Conservation (phyloP, 2,888 invertebrate species). For the Nineta flava region DNA sequence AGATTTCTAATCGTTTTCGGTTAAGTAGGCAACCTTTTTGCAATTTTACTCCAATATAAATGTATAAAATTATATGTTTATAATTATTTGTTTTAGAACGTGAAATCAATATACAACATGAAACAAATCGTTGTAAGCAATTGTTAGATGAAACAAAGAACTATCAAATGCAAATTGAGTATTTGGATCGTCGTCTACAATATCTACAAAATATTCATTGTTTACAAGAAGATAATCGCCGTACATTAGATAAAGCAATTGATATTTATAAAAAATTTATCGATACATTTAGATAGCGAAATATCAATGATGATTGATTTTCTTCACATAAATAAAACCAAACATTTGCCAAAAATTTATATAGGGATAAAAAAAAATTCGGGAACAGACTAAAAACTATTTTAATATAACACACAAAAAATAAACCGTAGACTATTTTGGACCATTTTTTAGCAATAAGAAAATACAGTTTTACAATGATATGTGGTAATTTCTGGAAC, state of each 20-base stretch:
- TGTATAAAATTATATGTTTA: neutral
- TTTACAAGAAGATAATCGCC: conserved; percentile 2
- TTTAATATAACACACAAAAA: no score
- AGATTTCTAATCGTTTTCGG: no score
- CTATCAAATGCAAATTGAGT: conserved; percentile 30
- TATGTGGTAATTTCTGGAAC: no score
- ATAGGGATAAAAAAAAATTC: no score
- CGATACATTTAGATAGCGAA: conserved; percentile 4
- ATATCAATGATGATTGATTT: neutral
- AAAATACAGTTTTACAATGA: no score
- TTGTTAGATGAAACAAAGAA: conserved; percentile 33
- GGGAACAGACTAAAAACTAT: no score
- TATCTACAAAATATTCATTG: conserved; percentile 5
- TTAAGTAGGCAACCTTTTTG: no score
- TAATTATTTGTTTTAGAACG: conserved; percentile 27
- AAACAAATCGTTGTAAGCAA: conserved; percentile 30
- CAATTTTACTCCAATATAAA: neutral
- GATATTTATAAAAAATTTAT: conserved; percentile 5
- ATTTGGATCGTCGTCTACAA: conserved; percentile 17
- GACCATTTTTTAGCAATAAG: neutral
- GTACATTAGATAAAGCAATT: conserved; percentile 1
- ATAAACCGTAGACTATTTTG: no score
- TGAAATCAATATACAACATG: conserved; percentile 28
- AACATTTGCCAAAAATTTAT: no score
- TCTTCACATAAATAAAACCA: neutral